These are phyloP conservation scores for Thamnophis elegans DNA, from an alignment of 2,797 vertebrate genomes.

Conservation along the genomic window DNA sequence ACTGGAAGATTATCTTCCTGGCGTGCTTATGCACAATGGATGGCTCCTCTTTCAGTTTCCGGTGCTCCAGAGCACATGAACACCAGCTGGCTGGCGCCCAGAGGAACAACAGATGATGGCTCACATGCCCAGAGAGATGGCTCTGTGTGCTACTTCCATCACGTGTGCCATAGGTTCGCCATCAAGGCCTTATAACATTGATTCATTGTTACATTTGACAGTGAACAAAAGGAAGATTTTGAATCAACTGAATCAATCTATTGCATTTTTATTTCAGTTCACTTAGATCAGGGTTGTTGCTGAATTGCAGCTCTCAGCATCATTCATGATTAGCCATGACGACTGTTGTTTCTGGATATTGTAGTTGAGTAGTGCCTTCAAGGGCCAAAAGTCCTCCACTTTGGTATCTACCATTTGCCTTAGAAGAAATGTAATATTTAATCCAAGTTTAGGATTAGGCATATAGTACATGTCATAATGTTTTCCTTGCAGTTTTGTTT, in stretches of 20 bases:
- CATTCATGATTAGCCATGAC: not conserved
- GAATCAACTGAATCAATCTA: not conserved
- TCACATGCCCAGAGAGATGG: too few relatives aligned
- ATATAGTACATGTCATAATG: not conserved
- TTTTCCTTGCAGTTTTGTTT: conserved; percentile 2
- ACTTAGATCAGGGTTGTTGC: not conserved
- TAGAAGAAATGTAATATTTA: not conserved
- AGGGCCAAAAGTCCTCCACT: not conserved
- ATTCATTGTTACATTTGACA: not conserved
- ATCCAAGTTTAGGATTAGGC: not conserved
- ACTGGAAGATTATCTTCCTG: too few relatives aligned
- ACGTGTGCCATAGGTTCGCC: too few relatives aligned
- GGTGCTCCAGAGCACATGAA: too few relatives aligned
- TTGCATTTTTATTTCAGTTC: not conserved
- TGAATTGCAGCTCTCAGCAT: not conserved
- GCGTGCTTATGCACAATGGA: too few relatives aligned
- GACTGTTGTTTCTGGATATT: not conserved
- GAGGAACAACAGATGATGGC: too few relatives aligned
- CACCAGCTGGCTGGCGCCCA: too few relatives aligned
- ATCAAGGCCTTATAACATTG: not conserved
- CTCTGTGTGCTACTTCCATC: too few relatives aligned
- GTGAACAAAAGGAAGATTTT: not conserved
- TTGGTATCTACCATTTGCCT: not conserved
- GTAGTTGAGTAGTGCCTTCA: not conserved
- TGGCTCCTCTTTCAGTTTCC: too few relatives aligned